Base-by-base conservation (phyloP, 2,113 vertebrate genomes). In the Nesogale talazaci region DNA sequence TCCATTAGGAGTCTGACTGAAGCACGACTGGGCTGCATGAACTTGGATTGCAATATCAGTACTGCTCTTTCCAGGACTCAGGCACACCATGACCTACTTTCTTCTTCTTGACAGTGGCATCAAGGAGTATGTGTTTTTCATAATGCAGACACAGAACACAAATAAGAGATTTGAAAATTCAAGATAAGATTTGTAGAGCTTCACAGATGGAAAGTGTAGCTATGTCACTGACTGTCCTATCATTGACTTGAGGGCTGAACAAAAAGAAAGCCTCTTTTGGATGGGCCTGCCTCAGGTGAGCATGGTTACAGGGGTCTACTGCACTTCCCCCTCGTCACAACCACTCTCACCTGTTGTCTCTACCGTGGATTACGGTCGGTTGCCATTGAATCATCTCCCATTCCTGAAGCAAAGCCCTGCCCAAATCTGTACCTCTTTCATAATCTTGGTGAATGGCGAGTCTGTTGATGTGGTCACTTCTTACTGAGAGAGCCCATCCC, bases 301-400 rank as follows among this genome's bases (percentile, higher is more conserved):
- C 36, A 27, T 79, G 29, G 87, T 34, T 63, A 63, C 14, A 65
- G 57, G 7, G 6, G 8, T 19, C 38, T 36, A 31, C 12, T 31
- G 11, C 1, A 22, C n/a, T 11, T 38, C 2, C 3, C 3, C 34
- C 8, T 0, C 0, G 57, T 4, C 0, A 12, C 20, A 69, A n/a
- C 7, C 1, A 40, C 6, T 15, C 59, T 52, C 77, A 6, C 7
- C 76, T 82, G 0, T 34, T 74, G 25, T 70, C 22, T 57, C 9
- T 5, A 74, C 34, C 11, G 79, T 40, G 52, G 15, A n/a, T 70
- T 4, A 70, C 4, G 16, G 31, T 34, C 19, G 14, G 7, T 70
- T 34, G 31, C 67, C 6, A 2, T 34, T 70, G 16, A n/a, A 8
- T 36, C 19, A 14, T 72, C 34, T 72, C 25, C 69, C 17, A 36